Evolutionary conservation across 2,888 invertebrate genomes (phyloP).

Genomic region (Biston stratarius): DNA sequence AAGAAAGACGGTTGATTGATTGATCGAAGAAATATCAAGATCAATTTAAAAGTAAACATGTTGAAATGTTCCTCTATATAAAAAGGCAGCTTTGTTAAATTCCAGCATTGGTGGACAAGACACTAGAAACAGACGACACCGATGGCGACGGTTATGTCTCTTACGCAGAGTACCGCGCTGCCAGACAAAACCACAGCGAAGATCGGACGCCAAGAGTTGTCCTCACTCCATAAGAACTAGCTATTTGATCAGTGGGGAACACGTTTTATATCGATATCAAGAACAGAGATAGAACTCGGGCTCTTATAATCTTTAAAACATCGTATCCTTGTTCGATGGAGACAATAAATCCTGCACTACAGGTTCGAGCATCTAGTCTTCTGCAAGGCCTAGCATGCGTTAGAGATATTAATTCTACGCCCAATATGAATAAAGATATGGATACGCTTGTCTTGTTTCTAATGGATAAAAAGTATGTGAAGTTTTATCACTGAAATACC

Average conservation of each 20-base stretch:
- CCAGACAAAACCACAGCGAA: constrained; percentile 58
- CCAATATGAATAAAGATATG: too few relatives aligned
- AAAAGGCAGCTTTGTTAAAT: neutral
- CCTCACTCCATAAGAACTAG: constrained; percentile 27
- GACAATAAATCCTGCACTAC: too few relatives aligned
- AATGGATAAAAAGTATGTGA: too few relatives aligned
- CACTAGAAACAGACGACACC: constrained; percentile 92
- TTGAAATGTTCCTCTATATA: neutral
- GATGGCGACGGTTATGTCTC: constrained; percentile 95
- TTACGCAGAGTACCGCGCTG: constrained; percentile 90
- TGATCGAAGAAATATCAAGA: neutral
- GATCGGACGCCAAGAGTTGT: constrained; percentile 69
- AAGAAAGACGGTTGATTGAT: too few relatives aligned
- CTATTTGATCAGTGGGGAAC: neutral
- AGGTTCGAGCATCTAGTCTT: too few relatives aligned
- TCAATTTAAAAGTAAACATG: too few relatives aligned
- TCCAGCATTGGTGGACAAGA: constrained; percentile 94
- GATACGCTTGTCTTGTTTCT: too few relatives aligned
- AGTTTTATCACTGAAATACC: too few relatives aligned
- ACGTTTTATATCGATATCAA: neutral
- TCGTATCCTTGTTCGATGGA: too few relatives aligned
- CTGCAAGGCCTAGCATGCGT: too few relatives aligned
- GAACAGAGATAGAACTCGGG: neutral
- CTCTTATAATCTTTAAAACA: neutral
- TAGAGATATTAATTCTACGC: too few relatives aligned